Base-by-base conservation (phyloP, 2,888 invertebrate species). In the Sphinx pinastri region DNA sequence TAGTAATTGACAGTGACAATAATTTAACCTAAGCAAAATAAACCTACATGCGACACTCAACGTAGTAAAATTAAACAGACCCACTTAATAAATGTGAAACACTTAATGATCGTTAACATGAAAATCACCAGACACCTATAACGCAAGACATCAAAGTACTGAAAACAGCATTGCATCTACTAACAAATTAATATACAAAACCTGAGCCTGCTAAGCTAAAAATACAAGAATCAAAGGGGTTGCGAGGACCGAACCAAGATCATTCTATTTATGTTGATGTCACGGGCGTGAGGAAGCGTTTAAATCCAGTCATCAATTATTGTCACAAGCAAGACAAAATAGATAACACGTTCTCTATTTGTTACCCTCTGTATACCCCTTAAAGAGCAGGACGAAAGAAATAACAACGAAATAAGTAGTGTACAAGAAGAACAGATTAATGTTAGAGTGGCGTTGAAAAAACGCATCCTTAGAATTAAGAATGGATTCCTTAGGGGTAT, bases 241-340 rank as follows among this genome's bases (percentile, higher is more conserved):
- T 89, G 84, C 78, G 83, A 83, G 82, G 83, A 84, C 84, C 83
- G 86, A 88, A 88, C 86, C 89, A 88, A 91, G 92, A 93, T 91
- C 89, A 91, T 90, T 93, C 93, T 94, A 94, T 94, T 94, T 94
- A 92, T 87, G 92, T 92, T 93, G 90, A 94, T 93, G 93, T 94
- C 94, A 93, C 93, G 93, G 93, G 92, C 94, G 94, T 93, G 93
- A 94, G 94, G 94, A 94, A 94, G 93, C 94, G 92, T 93, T 94
- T 93, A 94, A 94, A 92, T 93, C 94, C 93, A 91, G 85, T 88
- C 93, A 94, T 94, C 93, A 93, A 93, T 94, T 94, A 94, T 93
- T 94, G 94, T 94, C 94, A 94, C 86, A 83, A 85, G 86, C 88
- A 88, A 91, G 91, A 92, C 92, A 91, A 93, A 94, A 93, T 94